Evolutionary conservation across 2,113 vertebrate species (phyloP).

Genomic region (Phaethon lepturus): DNA sequence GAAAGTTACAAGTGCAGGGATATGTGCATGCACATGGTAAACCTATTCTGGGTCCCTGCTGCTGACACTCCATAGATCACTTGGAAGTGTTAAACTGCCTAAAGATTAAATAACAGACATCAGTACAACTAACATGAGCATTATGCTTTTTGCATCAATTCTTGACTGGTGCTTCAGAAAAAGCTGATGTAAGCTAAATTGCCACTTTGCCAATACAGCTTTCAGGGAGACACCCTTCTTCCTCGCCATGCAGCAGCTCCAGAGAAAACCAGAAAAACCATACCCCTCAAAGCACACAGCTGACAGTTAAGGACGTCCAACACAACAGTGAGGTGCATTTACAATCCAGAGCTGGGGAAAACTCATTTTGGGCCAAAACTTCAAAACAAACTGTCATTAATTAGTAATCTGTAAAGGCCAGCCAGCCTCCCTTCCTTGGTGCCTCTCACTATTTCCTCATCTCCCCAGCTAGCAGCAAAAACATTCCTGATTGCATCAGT

Average conservation of each 20-base stretch:
- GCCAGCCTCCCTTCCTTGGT: not conserved
- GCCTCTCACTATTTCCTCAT: slow-evolving; percentile 51
- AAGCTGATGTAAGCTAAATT: not conserved
- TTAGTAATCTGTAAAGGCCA: slow-evolving; percentile 8
- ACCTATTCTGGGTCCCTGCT: not conserved
- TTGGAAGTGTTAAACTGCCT: not conserved
- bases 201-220: not conserved
- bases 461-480: slow-evolving; percentile 10
- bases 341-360: not conserved
- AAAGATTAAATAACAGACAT: not conserved
- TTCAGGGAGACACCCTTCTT: not conserved
- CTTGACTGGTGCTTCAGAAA: not conserved
- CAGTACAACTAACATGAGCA: not conserved
- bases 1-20: not conserved
- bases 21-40: accelerated
- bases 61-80: not conserved
- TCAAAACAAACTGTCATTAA: slow-evolving; percentile 18
- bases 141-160: not conserved
- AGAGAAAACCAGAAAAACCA: not conserved
- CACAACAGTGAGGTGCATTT: not conserved
- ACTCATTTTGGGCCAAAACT: not conserved
- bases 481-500: slow-evolving; percentile 37
- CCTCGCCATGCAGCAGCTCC: not conserved
- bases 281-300: not conserved
- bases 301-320: not conserved